Evolutionary conservation across 2,888 invertebrate genomes (phyloP).

Genomic region (Hipparchia semele): DNA sequence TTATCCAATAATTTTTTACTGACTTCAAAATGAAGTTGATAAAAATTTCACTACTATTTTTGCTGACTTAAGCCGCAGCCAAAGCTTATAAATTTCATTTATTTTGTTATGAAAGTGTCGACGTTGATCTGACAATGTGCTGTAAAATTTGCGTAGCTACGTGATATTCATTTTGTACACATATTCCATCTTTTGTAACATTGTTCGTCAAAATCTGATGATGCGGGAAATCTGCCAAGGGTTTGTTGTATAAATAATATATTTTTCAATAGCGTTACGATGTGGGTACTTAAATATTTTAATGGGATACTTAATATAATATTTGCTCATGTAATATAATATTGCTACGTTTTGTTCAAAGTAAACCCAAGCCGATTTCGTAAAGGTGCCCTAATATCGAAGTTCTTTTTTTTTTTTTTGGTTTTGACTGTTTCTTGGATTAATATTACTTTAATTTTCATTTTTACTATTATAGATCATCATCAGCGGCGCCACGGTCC

Average conservation of each 20-base stretch:
- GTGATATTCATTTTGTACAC: slow-evolving; percentile 6
- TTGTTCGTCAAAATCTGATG: not conserved
- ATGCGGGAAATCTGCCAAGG: not conserved
- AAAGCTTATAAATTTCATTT: slow-evolving; percentile 4
- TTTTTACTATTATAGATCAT: no score
- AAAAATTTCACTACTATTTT: slow-evolving; percentile 4
- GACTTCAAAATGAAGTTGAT: no score
- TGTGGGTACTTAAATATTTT: not conserved
- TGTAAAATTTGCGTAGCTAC: not conserved
- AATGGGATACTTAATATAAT: no score
- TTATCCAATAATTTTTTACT: not conserved
- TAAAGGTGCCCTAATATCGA: no score
- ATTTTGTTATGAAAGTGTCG: slow-evolving; percentile 5
- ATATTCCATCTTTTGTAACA: not conserved
- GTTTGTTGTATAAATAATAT: not conserved
- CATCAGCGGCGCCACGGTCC: no score
- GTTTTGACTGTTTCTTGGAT: no score
- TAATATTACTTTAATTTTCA: no score
- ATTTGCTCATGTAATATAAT: no score
- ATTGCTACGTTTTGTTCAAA: no score
- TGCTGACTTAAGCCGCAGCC: not conserved
- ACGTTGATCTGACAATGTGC: slow-evolving; percentile 4
- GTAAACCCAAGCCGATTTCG: no score
- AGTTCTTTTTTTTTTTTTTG: no score
- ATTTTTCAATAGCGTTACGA: not conserved